Percentiles rank a stretch among this genome's conserved stretches.
These are phyloP conservation scores for Gymnorhina tibicen DNA, from an alignment of 2,113 vertebrate genomes.

Conservation along the genomic window DNA sequence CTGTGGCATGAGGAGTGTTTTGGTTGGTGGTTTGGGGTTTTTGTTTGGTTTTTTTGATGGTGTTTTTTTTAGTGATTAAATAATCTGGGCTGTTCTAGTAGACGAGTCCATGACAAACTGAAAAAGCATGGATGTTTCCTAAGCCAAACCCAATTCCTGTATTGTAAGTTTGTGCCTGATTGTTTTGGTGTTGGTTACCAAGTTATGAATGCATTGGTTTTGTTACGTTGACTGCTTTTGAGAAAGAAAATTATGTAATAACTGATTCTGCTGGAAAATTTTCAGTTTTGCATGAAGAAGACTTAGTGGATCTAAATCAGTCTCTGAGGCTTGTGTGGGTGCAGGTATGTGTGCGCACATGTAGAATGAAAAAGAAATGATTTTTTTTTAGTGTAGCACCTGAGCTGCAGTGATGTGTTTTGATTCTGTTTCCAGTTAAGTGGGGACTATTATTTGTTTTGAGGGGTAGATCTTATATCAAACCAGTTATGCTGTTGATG, in stretches of 20 bases:
- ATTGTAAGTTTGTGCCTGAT: neutral
- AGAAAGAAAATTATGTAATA: neutral
- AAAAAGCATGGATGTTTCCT: neutral
- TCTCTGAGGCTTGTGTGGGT: slow-evolving; percentile 46
- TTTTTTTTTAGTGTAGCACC: neutral
- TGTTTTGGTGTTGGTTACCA: neutral
- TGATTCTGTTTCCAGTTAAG: neutral
- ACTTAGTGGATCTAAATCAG: slow-evolving; percentile 6
- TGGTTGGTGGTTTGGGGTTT: neutral
- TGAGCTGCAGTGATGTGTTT: slow-evolving; percentile 18
- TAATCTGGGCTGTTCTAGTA: neutral
- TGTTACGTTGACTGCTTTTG: neutral
- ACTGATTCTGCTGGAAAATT: neutral
- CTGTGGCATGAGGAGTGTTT: neutral
- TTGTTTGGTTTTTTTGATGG: neutral
- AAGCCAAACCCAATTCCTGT: neutral
- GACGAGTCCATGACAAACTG: neutral
- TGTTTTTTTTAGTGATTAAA: neutral
- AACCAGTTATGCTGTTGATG: neutral
- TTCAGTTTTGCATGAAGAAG: neutral
- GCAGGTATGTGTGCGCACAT: slow-evolving; percentile 26
- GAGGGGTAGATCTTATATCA: neutral
- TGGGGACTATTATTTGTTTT: neutral
- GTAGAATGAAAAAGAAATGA: neutral
- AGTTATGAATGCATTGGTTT: neutral